These are phyloP conservation scores for Bergia sp. DNA, from an alignment of 92 coral and sea anemone species.

Conservation along the genomic window DNA sequence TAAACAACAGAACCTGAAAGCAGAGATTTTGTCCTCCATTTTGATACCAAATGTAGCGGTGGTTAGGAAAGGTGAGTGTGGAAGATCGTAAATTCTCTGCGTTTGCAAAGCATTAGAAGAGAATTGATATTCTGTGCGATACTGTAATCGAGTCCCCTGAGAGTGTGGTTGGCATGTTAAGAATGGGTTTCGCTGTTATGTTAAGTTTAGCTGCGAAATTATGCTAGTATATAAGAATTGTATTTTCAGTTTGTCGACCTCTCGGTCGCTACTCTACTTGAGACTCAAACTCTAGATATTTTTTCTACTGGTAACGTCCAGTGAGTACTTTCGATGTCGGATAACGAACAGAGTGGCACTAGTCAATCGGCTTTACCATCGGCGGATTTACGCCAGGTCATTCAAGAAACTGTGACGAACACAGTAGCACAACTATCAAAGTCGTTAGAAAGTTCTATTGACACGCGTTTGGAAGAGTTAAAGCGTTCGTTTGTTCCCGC, in stretches of 20 bases:
- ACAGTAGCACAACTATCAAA: constrained; percentile 31
- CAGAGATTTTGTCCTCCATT: constrained; percentile 7
- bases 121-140: background rate
- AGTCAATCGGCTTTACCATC: constrained; percentile 9
- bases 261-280: constrained; percentile 21
- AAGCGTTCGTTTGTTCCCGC: constrained; percentile 22
- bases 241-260: constrained; percentile 20
- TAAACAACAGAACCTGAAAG: constrained; percentile 4
- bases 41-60: background rate
- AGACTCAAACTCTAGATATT: constrained; percentile 20
- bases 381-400: background rate
- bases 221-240: background rate
- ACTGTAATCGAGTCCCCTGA: constrained; percentile 21
- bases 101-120: too few species aligned
- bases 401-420: constrained; percentile 12
- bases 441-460: constrained; percentile 16
- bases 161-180: constrained; percentile 1
- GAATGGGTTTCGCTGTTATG: background rate
- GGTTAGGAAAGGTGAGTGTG: background rate
- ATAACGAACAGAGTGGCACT: constrained; percentile 15
- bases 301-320: constrained; percentile 6
- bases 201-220: too few species aligned
- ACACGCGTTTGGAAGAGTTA: constrained; percentile 11
- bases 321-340: constrained; percentile 24
- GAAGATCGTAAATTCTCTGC: too few species aligned